These are phyloP conservation scores for Drosophila demipolita DNA, from an alignment of 2,888 invertebrate genomes.

Conservation along the genomic window DNA sequence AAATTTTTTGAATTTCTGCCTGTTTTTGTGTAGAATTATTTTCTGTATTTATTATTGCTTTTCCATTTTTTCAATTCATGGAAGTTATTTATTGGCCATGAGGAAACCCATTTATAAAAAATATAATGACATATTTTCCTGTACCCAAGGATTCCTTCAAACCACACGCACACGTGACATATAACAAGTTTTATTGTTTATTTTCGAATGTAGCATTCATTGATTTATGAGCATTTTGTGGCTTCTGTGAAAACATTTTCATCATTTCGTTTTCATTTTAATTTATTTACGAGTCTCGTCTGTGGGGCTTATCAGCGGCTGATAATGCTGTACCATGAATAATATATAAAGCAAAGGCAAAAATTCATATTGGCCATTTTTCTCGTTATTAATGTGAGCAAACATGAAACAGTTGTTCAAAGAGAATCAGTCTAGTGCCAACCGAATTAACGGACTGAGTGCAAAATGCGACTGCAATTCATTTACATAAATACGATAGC, in stretches of 20 bases:
- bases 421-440: slow-evolving; percentile 10
- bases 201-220: slow-evolving; percentile 31
- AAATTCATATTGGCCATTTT: slow-evolving; percentile 30
- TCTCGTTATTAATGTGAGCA: slow-evolving; percentile 23
- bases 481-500: slow-evolving; percentile 34
- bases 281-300: slow-evolving; percentile 19
- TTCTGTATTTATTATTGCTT: slow-evolving; percentile 5
- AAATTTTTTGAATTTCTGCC: slow-evolving; percentile 3
- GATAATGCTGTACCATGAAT: slow-evolving; percentile 46
- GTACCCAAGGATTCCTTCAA: background rate
- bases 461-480: slow-evolving; percentile 46
- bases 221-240: slow-evolving; percentile 49
- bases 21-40: slow-evolving; percentile 24
- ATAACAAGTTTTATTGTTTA: slow-evolving; percentile 25
- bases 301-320: slow-evolving; percentile 48
- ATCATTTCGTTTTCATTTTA: slow-evolving; percentile 39
- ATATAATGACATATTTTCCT: slow-evolving; percentile 16
- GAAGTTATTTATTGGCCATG: slow-evolving; percentile 22
- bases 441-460: slow-evolving; percentile 16
- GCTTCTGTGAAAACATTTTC: slow-evolving; percentile 29
- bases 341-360: slow-evolving; percentile 33
- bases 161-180: slow-evolving; percentile 14
- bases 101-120: slow-evolving; percentile 22
- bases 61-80: slow-evolving; percentile 16
- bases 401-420: slow-evolving; percentile 37